A percentile compares a stretch with the other conserved stretches of the same genome.
Conservation (phyloP, 2,888 invertebrate species). For the Trimorus sp. region DNA sequence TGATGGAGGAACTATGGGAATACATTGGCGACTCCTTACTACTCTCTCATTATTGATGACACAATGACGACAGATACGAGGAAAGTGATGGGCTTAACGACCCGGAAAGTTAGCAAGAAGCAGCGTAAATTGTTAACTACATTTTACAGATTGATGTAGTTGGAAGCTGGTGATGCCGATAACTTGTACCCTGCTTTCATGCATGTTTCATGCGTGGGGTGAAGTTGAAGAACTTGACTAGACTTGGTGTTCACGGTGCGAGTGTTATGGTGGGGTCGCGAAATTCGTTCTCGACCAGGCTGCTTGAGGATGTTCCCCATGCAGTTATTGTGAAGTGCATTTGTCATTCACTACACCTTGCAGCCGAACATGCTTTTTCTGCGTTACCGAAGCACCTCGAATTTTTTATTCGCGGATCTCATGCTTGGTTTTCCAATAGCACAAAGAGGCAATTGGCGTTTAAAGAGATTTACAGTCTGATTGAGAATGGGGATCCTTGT, state of each 20-base stretch:
- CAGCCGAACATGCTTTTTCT: slow-evolving; percentile 60
- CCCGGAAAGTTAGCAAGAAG: slow-evolving; percentile 57
- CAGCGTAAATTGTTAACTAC: slow-evolving; percentile 62
- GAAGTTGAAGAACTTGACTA: slow-evolving; percentile 63
- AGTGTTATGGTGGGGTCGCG: slow-evolving; percentile 68
- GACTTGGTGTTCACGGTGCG: slow-evolving; percentile 50
- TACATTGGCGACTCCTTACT: slow-evolving; percentile 71
- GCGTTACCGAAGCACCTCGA: slow-evolving; percentile 66
- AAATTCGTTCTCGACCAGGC: slow-evolving; percentile 56
- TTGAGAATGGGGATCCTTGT: not conserved
- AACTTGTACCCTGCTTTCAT: slow-evolving; percentile 33
- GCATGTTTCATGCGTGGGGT: slow-evolving; percentile 39
- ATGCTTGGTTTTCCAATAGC: slow-evolving; percentile 71
- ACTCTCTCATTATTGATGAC: slow-evolving; percentile 71
- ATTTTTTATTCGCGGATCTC: slow-evolving; percentile 68
- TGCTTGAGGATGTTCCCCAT: slow-evolving; percentile 32
- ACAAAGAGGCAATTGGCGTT: slow-evolving; percentile 65
- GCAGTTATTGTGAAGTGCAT: slow-evolving; percentile 50
- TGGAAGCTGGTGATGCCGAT: slow-evolving; percentile 59
- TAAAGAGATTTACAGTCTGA: not conserved
- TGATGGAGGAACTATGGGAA: slow-evolving; percentile 70
- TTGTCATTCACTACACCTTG: slow-evolving; percentile 65
- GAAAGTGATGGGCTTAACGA: slow-evolving; percentile 64
- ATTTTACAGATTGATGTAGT: slow-evolving; percentile 65
- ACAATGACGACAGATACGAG: slow-evolving; percentile 67